Evolutionary conservation across 1,140 invertebrate species (phyloP), one percentile per base, ranked within the genome.

Genomic region (Bombus waltoni): DNA sequence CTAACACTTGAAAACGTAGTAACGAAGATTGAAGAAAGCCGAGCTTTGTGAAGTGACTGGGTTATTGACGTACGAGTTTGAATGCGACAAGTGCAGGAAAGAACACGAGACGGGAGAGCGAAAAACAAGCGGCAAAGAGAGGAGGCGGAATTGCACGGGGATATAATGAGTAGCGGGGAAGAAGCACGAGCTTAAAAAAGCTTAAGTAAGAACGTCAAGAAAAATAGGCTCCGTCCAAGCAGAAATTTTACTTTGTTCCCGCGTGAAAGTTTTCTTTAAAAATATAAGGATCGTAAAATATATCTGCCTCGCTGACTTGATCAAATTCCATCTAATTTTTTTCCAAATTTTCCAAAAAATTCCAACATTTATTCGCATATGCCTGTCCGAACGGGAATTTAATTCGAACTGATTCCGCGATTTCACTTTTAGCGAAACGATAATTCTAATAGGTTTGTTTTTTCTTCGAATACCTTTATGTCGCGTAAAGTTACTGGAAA

Each of bases 1-100:
- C 9, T 40, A 68, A 38, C 8, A 38, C 18, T 22, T 38, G n/a
- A 44, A 73, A 73, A 47, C n/a, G n/a, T 47, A 74, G 42, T 47
- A 47, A 74, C 11, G 8, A n/a, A 44, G n/a, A 32, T 44, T 22
- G 28, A 11, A 74, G n/a, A 25, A 74, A 44, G 28, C 4, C 32
- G 15, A 35, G 47, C n/a, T 75, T 53, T 75, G 32, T 25, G 22
- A 35, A 75, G 47, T 38, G 47, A 75, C 32, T 57, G 47, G n/a
- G 42, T 75, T 75, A 75, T 57, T 75, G 47, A 75, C 44, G 32
- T 57, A 25, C 47, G 73, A 75, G 47, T 75, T 75, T 75, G 47
- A 75, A 75, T 57, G 47, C 22, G 47, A 75, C 47, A 75, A 75
- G 44, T 75, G 73, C 32, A 15, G 73, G 32, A 53, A 57, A 75